Conservation (phyloP, 2,113 vertebrate genomes). For the Calypte anna region DNA sequence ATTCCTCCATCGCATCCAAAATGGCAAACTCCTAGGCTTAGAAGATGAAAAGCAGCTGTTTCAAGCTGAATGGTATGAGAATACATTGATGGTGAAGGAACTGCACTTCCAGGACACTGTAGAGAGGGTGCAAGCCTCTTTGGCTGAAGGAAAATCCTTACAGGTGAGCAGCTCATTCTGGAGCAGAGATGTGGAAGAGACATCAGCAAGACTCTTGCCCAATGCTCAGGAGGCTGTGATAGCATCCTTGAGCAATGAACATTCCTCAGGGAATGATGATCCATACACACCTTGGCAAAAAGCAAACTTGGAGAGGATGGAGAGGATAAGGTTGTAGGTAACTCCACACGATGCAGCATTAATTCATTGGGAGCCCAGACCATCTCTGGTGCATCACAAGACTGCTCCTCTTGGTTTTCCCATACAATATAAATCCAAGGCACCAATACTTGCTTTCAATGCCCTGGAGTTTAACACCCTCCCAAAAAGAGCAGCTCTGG, state of each 20-base stretch:
- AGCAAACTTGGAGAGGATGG: neutral
- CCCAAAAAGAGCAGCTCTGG: neutral
- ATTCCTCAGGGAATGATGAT: neutral
- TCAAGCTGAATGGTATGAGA: neutral
- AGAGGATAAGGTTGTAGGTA: neutral
- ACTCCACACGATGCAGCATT: fast-evolving
- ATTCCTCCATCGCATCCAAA: neutral
- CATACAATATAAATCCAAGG: neutral
- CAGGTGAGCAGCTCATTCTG: fast-evolving
- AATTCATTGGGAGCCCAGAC: neutral
- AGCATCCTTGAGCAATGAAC: neutral
- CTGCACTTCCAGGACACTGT: neutral
- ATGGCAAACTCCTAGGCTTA: neutral
- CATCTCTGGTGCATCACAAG: neutral
- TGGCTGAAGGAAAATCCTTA: neutral
- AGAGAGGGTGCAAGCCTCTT: neutral
- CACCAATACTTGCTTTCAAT: neutral
- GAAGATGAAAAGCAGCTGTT: neutral
- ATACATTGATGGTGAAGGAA: neutral
- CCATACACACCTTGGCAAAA: neutral
- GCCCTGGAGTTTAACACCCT: neutral
- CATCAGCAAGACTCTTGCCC: neutral
- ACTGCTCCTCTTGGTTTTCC: neutral
- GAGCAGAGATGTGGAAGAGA: neutral
- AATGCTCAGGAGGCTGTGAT: neutral